Evolutionary conservation across 37 sponge, comb jelly and placozoan species (phyloP).

Genomic region (Halisarca cf. caerulea): DNA sequence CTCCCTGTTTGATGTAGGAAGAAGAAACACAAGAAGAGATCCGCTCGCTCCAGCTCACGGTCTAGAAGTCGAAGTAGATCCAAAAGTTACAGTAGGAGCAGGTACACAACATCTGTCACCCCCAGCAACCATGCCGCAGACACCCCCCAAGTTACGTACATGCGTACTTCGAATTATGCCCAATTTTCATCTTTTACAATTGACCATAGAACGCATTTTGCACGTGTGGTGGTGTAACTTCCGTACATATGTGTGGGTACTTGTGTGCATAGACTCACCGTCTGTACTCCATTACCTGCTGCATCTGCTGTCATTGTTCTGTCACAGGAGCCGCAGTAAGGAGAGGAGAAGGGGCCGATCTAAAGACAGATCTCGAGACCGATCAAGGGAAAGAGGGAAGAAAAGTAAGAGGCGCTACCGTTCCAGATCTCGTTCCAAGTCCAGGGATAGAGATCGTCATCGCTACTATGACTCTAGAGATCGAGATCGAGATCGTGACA

Average conservation of each 20-base stretch:
- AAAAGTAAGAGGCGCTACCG: conserved; percentile 43
- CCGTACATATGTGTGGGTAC: no score
- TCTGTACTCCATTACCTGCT: no score
- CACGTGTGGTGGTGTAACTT: no score
- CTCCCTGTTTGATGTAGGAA: not conserved
- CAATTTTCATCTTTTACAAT: no score
- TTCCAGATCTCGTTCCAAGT: conserved; percentile 28
- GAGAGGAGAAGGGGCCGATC: not conserved
- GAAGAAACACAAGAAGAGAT: conserved; percentile 34
- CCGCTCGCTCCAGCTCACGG: not conserved
- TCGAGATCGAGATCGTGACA: not conserved
- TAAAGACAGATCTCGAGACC: conserved; percentile 12
- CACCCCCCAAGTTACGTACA: no score
- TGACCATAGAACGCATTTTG: no score
- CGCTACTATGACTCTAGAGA: conserved; percentile 18
- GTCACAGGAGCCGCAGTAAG: not conserved
- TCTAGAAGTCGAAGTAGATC: not conserved
- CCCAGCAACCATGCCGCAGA: not conserved
- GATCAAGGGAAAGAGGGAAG: conserved; percentile 21
- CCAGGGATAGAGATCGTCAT: not conserved
- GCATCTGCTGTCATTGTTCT: not conserved
- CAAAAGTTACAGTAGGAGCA: not conserved
- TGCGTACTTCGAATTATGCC: no score
- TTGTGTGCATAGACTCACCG: no score
- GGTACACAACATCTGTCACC: not conserved